Evolutionary conservation across 2,888 invertebrate species (phyloP), one percentile per base, ranked within the genome.

Genomic region (Eilema depressum): DNA sequence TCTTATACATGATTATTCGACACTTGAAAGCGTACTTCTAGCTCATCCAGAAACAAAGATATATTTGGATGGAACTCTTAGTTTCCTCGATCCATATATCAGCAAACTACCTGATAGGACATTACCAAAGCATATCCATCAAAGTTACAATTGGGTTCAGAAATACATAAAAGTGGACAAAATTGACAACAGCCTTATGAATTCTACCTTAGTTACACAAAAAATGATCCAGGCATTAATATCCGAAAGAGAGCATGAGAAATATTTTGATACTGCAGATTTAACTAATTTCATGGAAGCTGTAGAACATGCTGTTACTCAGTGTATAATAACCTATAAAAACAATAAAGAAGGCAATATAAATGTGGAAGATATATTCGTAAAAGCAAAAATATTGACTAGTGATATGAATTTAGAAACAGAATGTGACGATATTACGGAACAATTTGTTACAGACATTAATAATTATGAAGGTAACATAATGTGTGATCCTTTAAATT

Each of bases 21-120:
- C 66, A 20, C 66, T 67, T 25, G 59, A 65, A 11, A 41, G 30
- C 28, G 11, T 10, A 11, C 53, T 69, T 3, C 63, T 20, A 26
- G 14, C 4, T 10, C 14, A 78, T 60, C 8, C 28, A 8, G 28
- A 30, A 41, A 68, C 70, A 14, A 23, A 1, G 0, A 75, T 56
- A 23, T 75, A 71, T 73, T 30, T 79, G 3, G 69, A 75, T 37
- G 77, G 77, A 2, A 30, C n/a, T 0, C 70, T 79, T 53, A 37
- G 60, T 30, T 77, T 77, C 20, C 61, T 77, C 10, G 73, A 78
- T 12, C 60, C 41, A 17, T 59, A 23, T 65, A n/a, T 75, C n/a
- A 60, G 41, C n/a, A 66, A 28, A 26, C 4, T 59, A 59, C 56
- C 59, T 59, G 53, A 66, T 59, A 3, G 8, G 0, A 4, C 2